Evolutionary conservation across 1,140 invertebrate genomes (phyloP), one percentile per base, ranked within the genome.

Genomic region (Tyrophagus putrescentiae): DNA sequence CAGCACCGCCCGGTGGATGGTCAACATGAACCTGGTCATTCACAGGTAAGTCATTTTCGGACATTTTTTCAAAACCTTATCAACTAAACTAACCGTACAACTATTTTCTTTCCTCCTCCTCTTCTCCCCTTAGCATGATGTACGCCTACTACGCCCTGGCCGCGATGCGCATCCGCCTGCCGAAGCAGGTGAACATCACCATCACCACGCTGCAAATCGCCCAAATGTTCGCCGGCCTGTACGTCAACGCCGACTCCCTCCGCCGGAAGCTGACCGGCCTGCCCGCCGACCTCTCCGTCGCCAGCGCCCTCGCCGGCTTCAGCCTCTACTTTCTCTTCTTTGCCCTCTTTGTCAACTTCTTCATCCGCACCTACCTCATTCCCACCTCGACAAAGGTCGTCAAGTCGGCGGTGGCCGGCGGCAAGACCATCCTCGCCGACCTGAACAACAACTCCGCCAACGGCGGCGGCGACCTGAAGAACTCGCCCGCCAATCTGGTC

Each of bases 11-110:
- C 78, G 91, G 52, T 98, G 94, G 93, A 98, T 95, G 73, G 87
- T 97, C 69, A 87, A 92, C 18, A 95, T 98, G 86, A 98, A 98
- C 75, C 98, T 80, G 78, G 65, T 80, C 96, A 91, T 98, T 23
- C 95, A 28, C 68, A 72, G 16, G 68, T 69, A 61, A 65, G 66
- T 61, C 65, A 71, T 13, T 79, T 76, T 76, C 77, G 75, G 62
- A 72, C 76, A 64, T 70, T 72, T 0, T 74, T 79, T 70, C 79
- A 79, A 64, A 76, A 72, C 60, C 66, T 69, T 13, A 75, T 79
- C 9, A 76, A 78, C 66, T 64, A 62, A n/a, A n/a, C n/a, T n/a
- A n/a, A n/a, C n/a, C n/a, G n/a, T n/a, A n/a, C n/a, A n/a, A n/a
- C n/a, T n/a, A n/a, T n/a, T n/a, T n/a, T n/a, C n/a, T n/a, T n/a